A percentile compares a stretch with the other conserved stretches of the same genome.
Evolutionary conservation across 2,797 vertebrate genomes (phyloP).

Genomic region (Catharus ustulatus): DNA sequence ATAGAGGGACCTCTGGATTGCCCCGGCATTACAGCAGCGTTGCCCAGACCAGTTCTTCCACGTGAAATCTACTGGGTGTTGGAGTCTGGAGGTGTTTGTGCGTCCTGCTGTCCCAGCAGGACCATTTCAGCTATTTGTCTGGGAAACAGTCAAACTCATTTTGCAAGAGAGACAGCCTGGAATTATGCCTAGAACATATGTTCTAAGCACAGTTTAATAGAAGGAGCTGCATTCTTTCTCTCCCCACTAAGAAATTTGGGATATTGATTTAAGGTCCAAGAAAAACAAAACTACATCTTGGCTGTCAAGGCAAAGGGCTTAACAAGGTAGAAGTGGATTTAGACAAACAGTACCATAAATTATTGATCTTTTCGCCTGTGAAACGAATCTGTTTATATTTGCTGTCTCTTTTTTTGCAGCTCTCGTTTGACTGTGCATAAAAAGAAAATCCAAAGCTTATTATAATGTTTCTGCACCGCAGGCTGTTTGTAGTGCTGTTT

Average conservation of each 20-base stretch:
- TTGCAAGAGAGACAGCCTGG: neutral
- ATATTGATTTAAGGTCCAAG: neutral
- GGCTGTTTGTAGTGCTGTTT: neutral
- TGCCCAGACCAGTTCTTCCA: neutral
- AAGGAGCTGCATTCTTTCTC: neutral
- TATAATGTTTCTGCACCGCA: accelerated
- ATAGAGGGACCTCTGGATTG: neutral
- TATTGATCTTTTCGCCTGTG: neutral
- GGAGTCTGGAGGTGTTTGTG: neutral
- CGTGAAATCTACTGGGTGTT: neutral
- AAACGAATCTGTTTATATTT: neutral
- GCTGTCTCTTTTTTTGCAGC: neutral
- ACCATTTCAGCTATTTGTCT: neutral
- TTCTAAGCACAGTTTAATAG: neutral
- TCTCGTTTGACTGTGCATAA: neutral
- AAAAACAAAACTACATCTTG: neutral
- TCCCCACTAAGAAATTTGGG: neutral
- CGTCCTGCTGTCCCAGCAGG: neutral
- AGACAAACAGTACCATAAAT: neutral
- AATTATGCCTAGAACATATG: neutral
- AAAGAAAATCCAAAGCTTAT: neutral
- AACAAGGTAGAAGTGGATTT: neutral
- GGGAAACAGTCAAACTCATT: neutral
- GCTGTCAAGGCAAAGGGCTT: neutral
- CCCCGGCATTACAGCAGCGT: neutral